Percentiles rank a stretch among this genome's conserved stretches.
Conservation (phyloP, 1,140 invertebrate genomes). For the Caenorhabditis briggsae region DNA sequence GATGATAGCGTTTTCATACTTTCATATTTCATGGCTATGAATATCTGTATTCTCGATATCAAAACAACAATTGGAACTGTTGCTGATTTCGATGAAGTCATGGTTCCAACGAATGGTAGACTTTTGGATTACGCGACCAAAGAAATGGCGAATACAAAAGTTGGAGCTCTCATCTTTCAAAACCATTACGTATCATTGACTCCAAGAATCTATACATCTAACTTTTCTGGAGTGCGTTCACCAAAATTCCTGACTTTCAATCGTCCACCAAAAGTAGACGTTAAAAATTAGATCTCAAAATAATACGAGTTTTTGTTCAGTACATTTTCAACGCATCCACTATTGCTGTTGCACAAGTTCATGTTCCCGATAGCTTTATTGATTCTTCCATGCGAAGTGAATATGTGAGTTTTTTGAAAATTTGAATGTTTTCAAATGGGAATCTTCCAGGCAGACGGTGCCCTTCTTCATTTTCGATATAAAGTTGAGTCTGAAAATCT, state of each 20-base stretch:
- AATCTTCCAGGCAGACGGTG: neutral
- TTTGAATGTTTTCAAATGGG: neutral
- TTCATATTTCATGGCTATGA: neutral
- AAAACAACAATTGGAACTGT: neutral
- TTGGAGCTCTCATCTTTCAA: neutral
- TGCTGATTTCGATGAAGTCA: constrained; percentile 1
- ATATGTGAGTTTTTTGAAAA: neutral
- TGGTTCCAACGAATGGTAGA: neutral
- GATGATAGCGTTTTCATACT: constrained; percentile 1
- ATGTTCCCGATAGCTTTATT: no score
- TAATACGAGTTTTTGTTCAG: no score
- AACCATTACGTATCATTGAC: neutral
- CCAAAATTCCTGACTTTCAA: neutral
- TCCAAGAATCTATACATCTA: neutral
- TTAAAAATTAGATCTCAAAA: no score
- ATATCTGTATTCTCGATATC: constrained; percentile 19
- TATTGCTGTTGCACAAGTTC: no score
- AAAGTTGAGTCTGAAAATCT: neutral
- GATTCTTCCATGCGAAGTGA: neutral
- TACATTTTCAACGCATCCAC: no score
- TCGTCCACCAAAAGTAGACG: no score
- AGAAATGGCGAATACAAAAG: neutral
- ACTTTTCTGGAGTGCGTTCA: neutral
- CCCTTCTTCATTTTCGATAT: neutral
- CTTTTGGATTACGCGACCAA: neutral